A percentile compares a stretch with the other conserved stretches of the same genome.
phyloP scores from a whole-genome alignment of 2,113 vertebrate species.

The Stegastes partitus region DNA sequence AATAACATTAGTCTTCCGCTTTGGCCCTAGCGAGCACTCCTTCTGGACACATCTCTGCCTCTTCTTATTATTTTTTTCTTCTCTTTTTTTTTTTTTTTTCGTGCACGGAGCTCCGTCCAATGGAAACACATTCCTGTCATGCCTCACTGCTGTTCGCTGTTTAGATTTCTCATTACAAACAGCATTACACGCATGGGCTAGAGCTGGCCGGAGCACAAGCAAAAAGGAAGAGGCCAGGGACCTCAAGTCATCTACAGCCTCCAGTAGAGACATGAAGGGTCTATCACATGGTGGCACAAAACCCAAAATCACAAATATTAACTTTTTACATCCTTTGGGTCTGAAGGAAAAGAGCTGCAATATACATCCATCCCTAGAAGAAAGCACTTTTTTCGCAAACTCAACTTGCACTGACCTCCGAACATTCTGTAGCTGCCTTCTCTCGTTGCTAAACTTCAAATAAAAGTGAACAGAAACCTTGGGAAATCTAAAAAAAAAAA shows the following conservation, averaged over 20 bases:
- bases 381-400: constrained; percentile 4
- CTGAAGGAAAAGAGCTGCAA: neutral
- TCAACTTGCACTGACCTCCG: constrained; percentile 41
- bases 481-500: constrained; percentile 37
- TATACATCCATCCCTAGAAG: neutral
- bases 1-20: constrained; percentile 98
- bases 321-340: neutral
- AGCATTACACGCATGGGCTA: constrained; percentile 89
- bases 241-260: constrained; percentile 58
- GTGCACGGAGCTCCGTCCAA: constrained; percentile 90
- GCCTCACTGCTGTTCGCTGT: constrained; percentile 97
- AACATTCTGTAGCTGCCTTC: constrained; percentile 3
- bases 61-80: constrained; percentile 71
- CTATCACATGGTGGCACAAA: constrained; percentile 26
- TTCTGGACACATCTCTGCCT: constrained; percentile 92
- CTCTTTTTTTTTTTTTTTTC: constrained; percentile 78
- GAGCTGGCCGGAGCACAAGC: constrained; percentile 82
- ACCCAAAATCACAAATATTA: constrained; percentile 13
- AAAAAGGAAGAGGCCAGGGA: constrained; percentile 76
- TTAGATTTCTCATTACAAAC: constrained; percentile 99
- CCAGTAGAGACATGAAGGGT: constrained; percentile 57
- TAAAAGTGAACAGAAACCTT: constrained; percentile 51
- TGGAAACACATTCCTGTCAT: constrained; percentile 99
- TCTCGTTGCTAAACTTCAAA: constrained; percentile 44
- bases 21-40: constrained; percentile 89